Evolutionary conservation across 2,113 vertebrate species (phyloP).

Genomic region (Coptodon rendalli): DNA sequence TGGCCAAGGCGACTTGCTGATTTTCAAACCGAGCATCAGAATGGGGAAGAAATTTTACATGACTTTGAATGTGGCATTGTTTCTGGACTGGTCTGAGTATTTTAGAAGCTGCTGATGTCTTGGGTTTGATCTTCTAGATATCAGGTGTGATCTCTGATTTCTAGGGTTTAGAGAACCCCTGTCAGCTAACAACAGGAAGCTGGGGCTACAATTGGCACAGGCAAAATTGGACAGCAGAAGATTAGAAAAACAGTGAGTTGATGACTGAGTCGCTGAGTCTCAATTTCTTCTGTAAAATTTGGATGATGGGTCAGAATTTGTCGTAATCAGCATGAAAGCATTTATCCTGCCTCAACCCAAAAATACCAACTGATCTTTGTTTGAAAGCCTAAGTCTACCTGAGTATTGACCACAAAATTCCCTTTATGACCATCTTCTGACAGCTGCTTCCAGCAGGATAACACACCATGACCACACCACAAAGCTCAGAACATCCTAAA

Average conservation of each 20-base stretch:
- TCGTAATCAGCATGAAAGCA: not conserved
- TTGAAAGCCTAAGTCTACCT: not conserved
- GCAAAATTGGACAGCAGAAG: not conserved
- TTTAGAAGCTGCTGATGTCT: not conserved
- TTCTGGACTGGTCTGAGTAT: not conserved
- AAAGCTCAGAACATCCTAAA: not conserved
- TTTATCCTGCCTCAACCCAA: not conserved
- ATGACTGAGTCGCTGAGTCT: not conserved
- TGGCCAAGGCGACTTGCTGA: not conserved
- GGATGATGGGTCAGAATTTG: not conserved
- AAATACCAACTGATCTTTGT: not conserved
- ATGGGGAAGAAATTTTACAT: not conserved
- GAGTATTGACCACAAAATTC: not conserved
- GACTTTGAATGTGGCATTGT: not conserved
- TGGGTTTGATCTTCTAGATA: not conserved
- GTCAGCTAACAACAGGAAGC: not conserved
- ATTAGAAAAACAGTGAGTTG: not conserved
- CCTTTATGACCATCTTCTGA: not conserved
- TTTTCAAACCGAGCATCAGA: not conserved
- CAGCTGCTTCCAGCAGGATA: not conserved
- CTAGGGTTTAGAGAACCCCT: not conserved
- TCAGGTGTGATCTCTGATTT: not conserved
- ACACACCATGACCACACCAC: not conserved
- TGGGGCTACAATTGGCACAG: not conserved
- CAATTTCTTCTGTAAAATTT: not conserved